Conservation (phyloP, 2,888 invertebrate genomes). For the Villa cingulata region DNA sequence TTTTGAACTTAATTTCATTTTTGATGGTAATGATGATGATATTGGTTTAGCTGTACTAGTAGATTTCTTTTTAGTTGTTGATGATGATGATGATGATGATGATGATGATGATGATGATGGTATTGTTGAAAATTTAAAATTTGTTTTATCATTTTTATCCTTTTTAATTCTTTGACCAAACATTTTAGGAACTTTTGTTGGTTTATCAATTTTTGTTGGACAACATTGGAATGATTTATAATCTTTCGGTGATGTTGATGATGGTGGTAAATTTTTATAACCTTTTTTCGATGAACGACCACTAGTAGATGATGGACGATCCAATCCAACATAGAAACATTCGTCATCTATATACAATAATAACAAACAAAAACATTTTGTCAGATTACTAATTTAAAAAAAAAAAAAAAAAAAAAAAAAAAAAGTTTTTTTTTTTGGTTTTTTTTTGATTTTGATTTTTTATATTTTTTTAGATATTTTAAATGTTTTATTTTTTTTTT, state of each 20-base stretch:
- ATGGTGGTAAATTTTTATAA: conserved; percentile 34
- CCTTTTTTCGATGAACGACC: conserved; percentile 28
- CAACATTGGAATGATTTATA: conserved; percentile 88
- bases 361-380: conserved; percentile 66
- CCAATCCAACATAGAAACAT: conserved; percentile 94
- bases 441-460: too few relatives aligned
- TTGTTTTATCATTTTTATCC: neutral
- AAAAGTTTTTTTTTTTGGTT: conserved; percentile 6
- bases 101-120: conserved; percentile 17
- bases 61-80: conserved; percentile 13
- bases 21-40: conserved; percentile 13
- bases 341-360: conserved; percentile 74
- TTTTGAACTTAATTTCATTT: too few relatives aligned
- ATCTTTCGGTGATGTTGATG: too few relatives aligned
- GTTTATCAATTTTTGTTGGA: conserved; percentile 68
- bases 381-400: conserved; percentile 38
- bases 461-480: conserved; percentile 8
- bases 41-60: conserved; percentile 11
- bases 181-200: conserved; percentile 68
- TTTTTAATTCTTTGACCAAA: conserved; percentile 37
- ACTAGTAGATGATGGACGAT: conserved; percentile 42
- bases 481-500: neutral
- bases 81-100: conserved; percentile 19
- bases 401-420: neutral
- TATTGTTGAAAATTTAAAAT: conserved; percentile 19